phyloP scores from a whole-genome alignment of 2,113 vertebrate genomes.

The Melanostigma gelatinosum region DNA sequence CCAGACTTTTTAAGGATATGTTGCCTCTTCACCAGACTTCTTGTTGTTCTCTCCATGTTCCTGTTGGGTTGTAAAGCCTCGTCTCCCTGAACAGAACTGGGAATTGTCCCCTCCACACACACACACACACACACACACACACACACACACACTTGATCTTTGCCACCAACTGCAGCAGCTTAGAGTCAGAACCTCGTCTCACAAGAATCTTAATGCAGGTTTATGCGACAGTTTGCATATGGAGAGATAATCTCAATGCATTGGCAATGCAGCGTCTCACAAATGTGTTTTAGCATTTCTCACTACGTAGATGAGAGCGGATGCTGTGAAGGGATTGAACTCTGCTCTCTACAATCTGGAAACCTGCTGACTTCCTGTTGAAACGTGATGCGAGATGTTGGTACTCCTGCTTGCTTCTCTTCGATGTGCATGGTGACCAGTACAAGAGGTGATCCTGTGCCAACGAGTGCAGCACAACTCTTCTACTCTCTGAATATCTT shows the following conservation, averaged over 20 bases:
- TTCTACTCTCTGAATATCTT: slow-evolving; percentile 38
- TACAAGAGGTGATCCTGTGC: slow-evolving; percentile 57
- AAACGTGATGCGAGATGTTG: slow-evolving; percentile 64
- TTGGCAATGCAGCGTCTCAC: slow-evolving; percentile 55
- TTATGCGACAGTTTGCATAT: slow-evolving; percentile 26
- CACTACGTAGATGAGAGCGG: slow-evolving; percentile 15
- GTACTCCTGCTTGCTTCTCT: slow-evolving; percentile 55
- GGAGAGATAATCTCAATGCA: slow-evolving; percentile 23
- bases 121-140: neutral
- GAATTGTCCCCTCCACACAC: neutral
- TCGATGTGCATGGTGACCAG: slow-evolving; percentile 51
- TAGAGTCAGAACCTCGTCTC: slow-evolving; percentile 1
- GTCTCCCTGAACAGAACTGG: slow-evolving; percentile 7
- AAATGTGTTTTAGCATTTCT: slow-evolving; percentile 83
- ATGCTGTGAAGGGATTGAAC: slow-evolving; percentile 56
- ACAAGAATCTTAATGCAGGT: slow-evolving; percentile 7
- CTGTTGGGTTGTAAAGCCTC: slow-evolving; percentile 28
- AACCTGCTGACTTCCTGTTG: slow-evolving; percentile 41
- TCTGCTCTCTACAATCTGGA: slow-evolving; percentile 30
- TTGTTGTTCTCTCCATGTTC: slow-evolving; percentile 40
- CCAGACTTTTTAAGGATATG: neutral
- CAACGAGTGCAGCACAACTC: slow-evolving; percentile 70
- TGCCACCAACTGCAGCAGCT: slow-evolving; percentile 5
- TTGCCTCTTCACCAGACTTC: slow-evolving; percentile 45
- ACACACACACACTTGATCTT: neutral